Base-by-base conservation (phyloP, 2,888 invertebrate genomes). In the Drosophila acutilabella region DNA sequence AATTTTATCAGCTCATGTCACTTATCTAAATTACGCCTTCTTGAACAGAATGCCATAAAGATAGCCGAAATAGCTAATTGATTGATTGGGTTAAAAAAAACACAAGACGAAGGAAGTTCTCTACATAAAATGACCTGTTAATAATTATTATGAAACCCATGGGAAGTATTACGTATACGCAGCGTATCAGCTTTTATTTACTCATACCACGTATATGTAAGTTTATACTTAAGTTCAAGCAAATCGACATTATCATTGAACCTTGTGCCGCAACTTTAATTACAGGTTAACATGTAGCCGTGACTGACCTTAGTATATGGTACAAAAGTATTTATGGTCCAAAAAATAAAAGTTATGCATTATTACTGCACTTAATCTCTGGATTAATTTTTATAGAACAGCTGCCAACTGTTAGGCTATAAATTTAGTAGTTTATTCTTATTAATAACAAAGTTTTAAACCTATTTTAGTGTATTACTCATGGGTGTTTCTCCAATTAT, bases 11-110 rank as follows among this genome's bases (percentile, higher is more conserved):
- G 73, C 18, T 44, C 16, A 42, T 40, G 23, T 38, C 14, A 58
- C 30, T 60, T 76, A 77, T 77, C 82, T 83, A 65, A 86, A 78
- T 85, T 69, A 64, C 71, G 64, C 61, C 59, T 65, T 23, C 54
- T 45, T 38, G 16, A 57, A 67, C 68, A 30, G 51, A 38, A 52
- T 52, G 52, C 38, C 52, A 82, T 82, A 82, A 78, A 78, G 79
- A 84, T 81, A 79, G 64, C 20, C 54, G 8, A 66, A 79, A 79
- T 79, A 26, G 48, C 52, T 48, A 38, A 59, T 60, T 71, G 74
- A 80, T 82, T 71, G 71, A 82, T 85, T 65, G 41, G 48, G 18
- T 11, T 11, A 7, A 6, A 18, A 45, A 44, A 36, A 36, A 60
- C 23, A 53, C n/a, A 33, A 30, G 1, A 8, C 30, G 8, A 30